These are phyloP conservation scores for Characodon lateralis DNA, from an alignment of 2,797 vertebrate species.

Conservation along the genomic window DNA sequence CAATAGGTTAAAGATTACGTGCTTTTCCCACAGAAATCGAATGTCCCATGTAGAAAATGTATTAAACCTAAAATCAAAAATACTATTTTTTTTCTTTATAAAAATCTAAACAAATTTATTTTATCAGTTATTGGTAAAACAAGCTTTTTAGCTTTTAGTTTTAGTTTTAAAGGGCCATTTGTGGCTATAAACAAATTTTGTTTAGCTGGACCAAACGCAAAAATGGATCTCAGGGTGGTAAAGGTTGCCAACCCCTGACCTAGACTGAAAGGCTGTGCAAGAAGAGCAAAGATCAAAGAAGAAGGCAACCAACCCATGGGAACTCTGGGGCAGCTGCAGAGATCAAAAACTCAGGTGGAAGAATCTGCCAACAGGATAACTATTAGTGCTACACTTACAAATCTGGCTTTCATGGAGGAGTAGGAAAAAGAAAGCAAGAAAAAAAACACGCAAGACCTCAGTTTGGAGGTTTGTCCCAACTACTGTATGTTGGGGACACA, in stretches of 20 bases:
- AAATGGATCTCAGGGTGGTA: background rate
- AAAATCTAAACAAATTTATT: background rate
- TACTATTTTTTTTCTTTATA: background rate
- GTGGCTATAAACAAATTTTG: background rate
- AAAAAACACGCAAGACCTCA: background rate
- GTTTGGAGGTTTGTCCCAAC: background rate
- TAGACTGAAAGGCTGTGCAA: background rate
- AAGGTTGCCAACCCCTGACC: background rate
- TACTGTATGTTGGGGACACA: no score
- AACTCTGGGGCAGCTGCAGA: slow-evolving; percentile 3
- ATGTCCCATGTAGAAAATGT: background rate
- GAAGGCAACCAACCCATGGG: background rate
- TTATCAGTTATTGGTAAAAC: no score
- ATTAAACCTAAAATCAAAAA: background rate
- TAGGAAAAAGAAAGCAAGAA: background rate
- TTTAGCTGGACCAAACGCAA: background rate
- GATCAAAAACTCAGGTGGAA: background rate
- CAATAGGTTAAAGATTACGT: background rate
- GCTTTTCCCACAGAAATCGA: no score
- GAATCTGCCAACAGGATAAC: background rate
- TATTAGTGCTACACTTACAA: background rate
- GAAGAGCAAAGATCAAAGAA: background rate
- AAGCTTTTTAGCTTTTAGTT: no score
- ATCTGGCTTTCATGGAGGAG: background rate
- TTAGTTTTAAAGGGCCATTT: background rate